Evolutionary conservation across 2,113 vertebrate genomes (phyloP).

Genomic region (Gymnarchus niloticus): DNA sequence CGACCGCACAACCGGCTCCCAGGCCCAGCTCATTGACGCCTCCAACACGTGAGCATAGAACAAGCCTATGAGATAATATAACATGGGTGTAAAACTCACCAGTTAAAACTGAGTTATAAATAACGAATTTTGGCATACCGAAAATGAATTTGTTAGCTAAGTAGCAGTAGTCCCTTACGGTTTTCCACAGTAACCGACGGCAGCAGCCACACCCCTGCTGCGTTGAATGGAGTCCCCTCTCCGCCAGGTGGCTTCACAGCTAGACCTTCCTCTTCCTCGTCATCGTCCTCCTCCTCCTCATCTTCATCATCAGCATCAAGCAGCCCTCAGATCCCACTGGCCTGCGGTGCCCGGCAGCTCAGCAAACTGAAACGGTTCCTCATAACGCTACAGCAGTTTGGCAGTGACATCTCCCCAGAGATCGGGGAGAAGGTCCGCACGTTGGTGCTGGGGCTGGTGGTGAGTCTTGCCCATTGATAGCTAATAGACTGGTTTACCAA

Average conservation of each 20-base stretch:
- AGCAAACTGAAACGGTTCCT: slow-evolving; percentile 98
- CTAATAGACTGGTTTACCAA: no score
- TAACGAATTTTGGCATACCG: slow-evolving; percentile 32
- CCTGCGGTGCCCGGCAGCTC: slow-evolving; percentile 91
- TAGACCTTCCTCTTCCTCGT: slow-evolving; percentile 76
- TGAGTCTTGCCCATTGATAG: slow-evolving; percentile 67
- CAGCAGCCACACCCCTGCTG: slow-evolving; percentile 93
- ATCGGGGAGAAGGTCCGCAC: slow-evolving; percentile 94
- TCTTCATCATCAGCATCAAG: slow-evolving; percentile 95
- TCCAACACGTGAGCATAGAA: slow-evolving; percentile 76
- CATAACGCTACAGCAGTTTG: slow-evolving; percentile 96
- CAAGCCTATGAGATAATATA: slow-evolving; percentile 24
- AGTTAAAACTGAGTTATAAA: slow-evolving; percentile 29
- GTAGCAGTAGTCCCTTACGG: slow-evolving; percentile 38
- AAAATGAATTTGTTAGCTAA: background rate
- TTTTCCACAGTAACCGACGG: slow-evolving; percentile 84
- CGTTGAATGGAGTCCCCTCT: slow-evolving; percentile 91
- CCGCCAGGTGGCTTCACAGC: slow-evolving; percentile 96
- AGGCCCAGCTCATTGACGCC: slow-evolving; percentile 95
- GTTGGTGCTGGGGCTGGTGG: slow-evolving; percentile 93
- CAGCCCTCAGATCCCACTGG: slow-evolving; percentile 95
- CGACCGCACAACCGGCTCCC: slow-evolving; percentile 90
- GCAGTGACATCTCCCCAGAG: slow-evolving; percentile 96
- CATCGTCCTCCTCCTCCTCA: slow-evolving; percentile 49
- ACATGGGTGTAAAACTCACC: background rate